Evolutionary conservation across 2,797 vertebrate species (phyloP), one percentile per base, ranked within the genome.

Genomic region (Hemibagrus guttatus): DNA sequence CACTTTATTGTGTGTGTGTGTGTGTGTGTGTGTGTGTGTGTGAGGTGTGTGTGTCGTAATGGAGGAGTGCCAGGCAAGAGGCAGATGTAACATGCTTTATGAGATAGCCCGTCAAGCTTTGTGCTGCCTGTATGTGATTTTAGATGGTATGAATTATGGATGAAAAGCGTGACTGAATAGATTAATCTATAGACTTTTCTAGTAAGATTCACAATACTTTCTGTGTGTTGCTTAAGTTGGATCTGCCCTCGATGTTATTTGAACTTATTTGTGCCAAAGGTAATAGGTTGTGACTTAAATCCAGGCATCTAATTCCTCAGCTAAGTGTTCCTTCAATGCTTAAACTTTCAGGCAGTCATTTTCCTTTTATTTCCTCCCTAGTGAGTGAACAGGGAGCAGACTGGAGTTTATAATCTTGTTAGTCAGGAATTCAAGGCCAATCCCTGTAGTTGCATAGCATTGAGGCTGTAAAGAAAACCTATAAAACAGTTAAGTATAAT

Each of bases 361-460:
- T 66, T 1, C 49, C 69, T 58, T 85, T 35, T 52, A 21, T 23
- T 56, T 81, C 66, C 17, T 23, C 84, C 61, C 72, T 31, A 68
- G 46, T 28, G 69, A 74, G 66, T 58, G 79, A 78, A 76, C 54
- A 23, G 61, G 35, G 76, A 84, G 23, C 83, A 42, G 52, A 52
- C 68, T 72, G 81, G 68, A 90, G 49, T 35, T 39, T 87, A 83
- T 92, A 86, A 93, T 91, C 89, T 81, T 42, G 80, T 92, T 90
- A 92, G 87, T 84, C 84, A 83, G 85, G 81, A 88, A 90, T 90
- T 92, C 89, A 87, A 87, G 87, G 79, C 88, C 68, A 87, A 86
- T 84, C 85, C 76, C 84, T 69, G 85, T 88, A 92, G 87, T 87
- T 83, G 85, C 68, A 39, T 76, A 72, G 54, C 80, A 61, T 61